Conservation (phyloP, 2,888 invertebrate species). For the Taenaris catops region DNA sequence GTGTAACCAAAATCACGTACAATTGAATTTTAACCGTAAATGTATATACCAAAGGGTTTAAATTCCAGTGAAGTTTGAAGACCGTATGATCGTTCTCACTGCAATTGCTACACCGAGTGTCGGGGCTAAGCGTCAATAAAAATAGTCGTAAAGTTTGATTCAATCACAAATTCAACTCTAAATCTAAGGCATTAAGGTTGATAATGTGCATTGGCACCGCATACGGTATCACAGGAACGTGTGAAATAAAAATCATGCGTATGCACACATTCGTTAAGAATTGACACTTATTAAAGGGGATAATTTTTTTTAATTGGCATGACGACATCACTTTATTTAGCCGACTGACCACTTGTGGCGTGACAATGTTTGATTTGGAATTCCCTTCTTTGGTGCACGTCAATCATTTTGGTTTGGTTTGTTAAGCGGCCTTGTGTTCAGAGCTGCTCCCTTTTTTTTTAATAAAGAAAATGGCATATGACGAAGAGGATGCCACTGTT, state of each 20-base stretch:
- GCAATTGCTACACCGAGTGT: slow-evolving; percentile 63
- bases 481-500: no score
- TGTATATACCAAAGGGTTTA: slow-evolving; percentile 31
- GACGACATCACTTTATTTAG: slow-evolving; percentile 74
- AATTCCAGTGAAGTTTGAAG: slow-evolving; percentile 30
- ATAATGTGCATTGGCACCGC: slow-evolving; percentile 26
- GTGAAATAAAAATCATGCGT: slow-evolving; percentile 78
- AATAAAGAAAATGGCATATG: slow-evolving; percentile 21
- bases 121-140: slow-evolving; percentile 76
- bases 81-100: slow-evolving; percentile 51
- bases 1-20: slow-evolving; percentile 14
- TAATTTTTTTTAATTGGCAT: slow-evolving; percentile 78
- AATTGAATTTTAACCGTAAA: slow-evolving; percentile 34
- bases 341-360: slow-evolving; percentile 52
- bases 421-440: slow-evolving; percentile 21
- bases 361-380: slow-evolving; percentile 64
- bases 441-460: slow-evolving; percentile 26
- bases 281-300: slow-evolving; percentile 78
- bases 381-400: slow-evolving; percentile 46
- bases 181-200: slow-evolving; percentile 31
- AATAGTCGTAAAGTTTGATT: slow-evolving; percentile 61
- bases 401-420: slow-evolving; percentile 34
- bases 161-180: slow-evolving; percentile 38
- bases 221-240: slow-evolving; percentile 56
- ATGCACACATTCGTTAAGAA: slow-evolving; percentile 79